phyloP scores from a whole-genome alignment of 2,888 invertebrate genomes.

The Andrena fulva region DNA sequence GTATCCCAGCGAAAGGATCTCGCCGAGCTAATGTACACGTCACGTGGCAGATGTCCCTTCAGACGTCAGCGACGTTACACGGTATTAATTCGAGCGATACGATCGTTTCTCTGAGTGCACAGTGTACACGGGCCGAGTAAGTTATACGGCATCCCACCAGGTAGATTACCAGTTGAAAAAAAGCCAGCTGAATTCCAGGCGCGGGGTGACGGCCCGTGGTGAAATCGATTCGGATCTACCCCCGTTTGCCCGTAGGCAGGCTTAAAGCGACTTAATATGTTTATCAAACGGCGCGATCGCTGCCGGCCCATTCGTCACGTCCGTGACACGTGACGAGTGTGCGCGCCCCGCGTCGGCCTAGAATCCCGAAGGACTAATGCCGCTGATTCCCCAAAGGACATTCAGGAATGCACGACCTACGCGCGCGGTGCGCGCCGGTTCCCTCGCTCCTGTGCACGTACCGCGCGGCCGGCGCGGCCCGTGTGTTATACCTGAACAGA shows the following conservation, averaged over 20 bases:
- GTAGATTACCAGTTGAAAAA: constrained; percentile 56
- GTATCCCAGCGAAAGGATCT: neutral
- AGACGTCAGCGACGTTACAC: constrained; percentile 42
- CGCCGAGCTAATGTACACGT: constrained; percentile 36
- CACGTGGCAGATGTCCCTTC: constrained; percentile 22
- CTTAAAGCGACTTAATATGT: constrained; percentile 70
- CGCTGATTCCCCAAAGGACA: constrained; percentile 51
- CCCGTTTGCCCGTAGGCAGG: constrained; percentile 56
- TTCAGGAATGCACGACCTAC: constrained; percentile 48
- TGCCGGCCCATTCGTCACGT: constrained; percentile 69
- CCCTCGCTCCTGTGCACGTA: constrained; percentile 12
- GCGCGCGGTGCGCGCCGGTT: neutral
- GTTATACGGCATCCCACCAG: constrained; percentile 39
- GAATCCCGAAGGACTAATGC: constrained; percentile 53
- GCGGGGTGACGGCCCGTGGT: constrained; percentile 41
- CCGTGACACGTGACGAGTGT: constrained; percentile 57
- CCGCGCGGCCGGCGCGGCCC: neutral
- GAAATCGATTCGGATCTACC: constrained; percentile 70
- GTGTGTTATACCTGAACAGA: constrained; percentile 30
- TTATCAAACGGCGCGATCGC: constrained; percentile 67
- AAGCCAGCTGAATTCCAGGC: constrained; percentile 54
- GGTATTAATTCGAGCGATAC: constrained; percentile 63
- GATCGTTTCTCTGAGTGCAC: constrained; percentile 38
- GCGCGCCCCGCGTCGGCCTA: constrained; percentile 15
- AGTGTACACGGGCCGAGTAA: constrained; percentile 23